Conservation (phyloP, 2,113 vertebrate genomes). For the Cochlearius cochlearius region DNA sequence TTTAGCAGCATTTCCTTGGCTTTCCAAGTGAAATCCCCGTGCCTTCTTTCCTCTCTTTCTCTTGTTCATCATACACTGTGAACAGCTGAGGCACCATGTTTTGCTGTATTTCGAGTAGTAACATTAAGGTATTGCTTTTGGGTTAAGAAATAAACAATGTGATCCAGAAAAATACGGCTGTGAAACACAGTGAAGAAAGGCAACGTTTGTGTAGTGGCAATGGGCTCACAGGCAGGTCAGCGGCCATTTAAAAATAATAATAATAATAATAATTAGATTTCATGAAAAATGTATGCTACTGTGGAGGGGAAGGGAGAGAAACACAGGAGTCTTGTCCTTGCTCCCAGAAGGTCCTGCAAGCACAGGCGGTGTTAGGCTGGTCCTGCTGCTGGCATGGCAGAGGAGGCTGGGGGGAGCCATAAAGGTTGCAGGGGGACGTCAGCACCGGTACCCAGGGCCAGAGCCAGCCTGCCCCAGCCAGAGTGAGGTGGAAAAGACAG, state of each 20-base stretch:
- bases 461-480: background rate
- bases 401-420: background rate
- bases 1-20: background rate
- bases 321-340: background rate
- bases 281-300: background rate
- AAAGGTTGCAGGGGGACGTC: background rate
- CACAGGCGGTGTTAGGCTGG: rapidly evolving
- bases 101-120: background rate
- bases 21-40: background rate
- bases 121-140: background rate
- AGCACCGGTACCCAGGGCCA: background rate
- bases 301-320: background rate
- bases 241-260: background rate
- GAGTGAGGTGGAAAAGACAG: background rate
- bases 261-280: background rate
- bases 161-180: background rate
- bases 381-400: background rate
- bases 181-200: background rate
- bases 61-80: background rate
- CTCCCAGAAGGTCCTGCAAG: background rate
- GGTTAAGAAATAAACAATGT: background rate
- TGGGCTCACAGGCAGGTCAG: background rate
- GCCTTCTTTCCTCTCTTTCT: background rate
- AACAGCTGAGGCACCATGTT: background rate
- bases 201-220: background rate